Percentiles rank a stretch among this genome's conserved stretches.
These are phyloP conservation scores for Vanessa cardui DNA, from an alignment of 2,888 invertebrate species.

Conservation along the genomic window DNA sequence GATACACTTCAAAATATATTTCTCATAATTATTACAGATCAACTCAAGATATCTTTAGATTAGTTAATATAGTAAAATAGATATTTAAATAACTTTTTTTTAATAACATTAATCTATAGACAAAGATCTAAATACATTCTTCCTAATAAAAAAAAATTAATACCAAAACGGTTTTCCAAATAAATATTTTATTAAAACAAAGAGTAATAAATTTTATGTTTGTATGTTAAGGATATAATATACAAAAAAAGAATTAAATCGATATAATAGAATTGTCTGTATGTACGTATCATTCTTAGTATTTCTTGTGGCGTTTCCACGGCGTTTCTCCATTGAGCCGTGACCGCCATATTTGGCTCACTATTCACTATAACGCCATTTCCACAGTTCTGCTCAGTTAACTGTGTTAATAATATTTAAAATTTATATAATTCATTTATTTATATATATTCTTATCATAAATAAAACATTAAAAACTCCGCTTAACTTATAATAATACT, in stretches of 20 bases:
- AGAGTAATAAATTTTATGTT: background rate
- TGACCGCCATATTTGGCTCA: constrained; percentile 36
- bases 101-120: too few relatives aligned
- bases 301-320: constrained; percentile 29
- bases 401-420: constrained; percentile 27
- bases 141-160: too few relatives aligned
- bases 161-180: too few relatives aligned
- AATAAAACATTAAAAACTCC: too few relatives aligned
- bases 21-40: too few relatives aligned
- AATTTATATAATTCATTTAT: constrained; percentile 10
- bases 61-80: too few relatives aligned
- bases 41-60: too few relatives aligned
- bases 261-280: background rate
- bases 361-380: constrained; percentile 23
- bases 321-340: constrained; percentile 35
- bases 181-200: too few relatives aligned
- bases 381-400: constrained; percentile 28
- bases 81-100: too few relatives aligned
- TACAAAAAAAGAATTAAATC: background rate
- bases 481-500: too few relatives aligned
- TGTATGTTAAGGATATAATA: background rate
- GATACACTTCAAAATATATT: too few relatives aligned
- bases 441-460: background rate
- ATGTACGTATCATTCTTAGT: background rate
- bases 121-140: too few relatives aligned